Percentiles rank a stretch among this genome's conserved stretches.
Evolutionary conservation across 2,113 vertebrate genomes (phyloP).

Genomic region (Crotalus tigris): DNA sequence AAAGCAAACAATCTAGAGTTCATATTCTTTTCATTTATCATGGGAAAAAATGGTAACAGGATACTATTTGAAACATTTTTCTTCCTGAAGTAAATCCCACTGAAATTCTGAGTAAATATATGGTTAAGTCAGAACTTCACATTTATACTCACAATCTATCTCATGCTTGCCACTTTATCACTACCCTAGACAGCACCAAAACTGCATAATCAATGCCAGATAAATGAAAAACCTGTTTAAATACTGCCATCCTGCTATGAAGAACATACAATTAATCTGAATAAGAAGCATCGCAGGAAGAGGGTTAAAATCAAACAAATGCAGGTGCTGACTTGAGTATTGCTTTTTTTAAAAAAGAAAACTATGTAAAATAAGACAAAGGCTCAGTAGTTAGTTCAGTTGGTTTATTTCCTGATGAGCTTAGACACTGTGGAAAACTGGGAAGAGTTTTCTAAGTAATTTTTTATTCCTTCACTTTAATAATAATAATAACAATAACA

Average conservation of each 20-base stretch:
- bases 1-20: not conserved
- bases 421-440: not conserved
- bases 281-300: not conserved
- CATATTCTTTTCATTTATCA: constrained; percentile 1
- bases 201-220: not conserved
- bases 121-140: not conserved
- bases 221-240: not conserved
- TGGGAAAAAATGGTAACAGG: not conserved
- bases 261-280: not conserved
- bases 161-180: not conserved
- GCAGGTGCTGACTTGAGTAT: not conserved
- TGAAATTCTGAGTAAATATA: not conserved
- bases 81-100: not conserved
- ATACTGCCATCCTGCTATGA: not conserved
- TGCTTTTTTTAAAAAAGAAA: not conserved
- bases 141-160: not conserved
- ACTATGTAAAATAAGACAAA: not conserved
- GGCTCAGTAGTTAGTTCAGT: not conserved
- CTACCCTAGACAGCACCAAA: not conserved
- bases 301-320: not conserved
- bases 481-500: no score
- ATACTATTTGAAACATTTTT: not conserved
- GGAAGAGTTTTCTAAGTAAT: not conserved
- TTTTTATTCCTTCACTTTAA: constrained; percentile 4
- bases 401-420: not conserved